Conservation (phyloP, 1,140 invertebrate genomes). For the Papilio helenus region DNA sequence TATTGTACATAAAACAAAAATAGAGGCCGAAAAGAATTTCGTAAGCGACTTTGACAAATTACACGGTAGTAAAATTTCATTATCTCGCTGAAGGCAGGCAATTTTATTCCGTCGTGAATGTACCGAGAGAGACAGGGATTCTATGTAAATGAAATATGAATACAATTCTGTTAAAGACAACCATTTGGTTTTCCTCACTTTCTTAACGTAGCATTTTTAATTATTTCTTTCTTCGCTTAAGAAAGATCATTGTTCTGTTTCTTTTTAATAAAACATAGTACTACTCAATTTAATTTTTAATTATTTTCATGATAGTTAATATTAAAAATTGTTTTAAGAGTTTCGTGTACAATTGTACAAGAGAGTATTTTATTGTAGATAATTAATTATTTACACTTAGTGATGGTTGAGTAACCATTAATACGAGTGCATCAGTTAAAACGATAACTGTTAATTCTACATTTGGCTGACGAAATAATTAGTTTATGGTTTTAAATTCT, state of each 20-base stretch:
- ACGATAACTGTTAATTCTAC: too few relatives aligned
- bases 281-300: not conserved
- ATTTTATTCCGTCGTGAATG: slow-evolving; percentile 21
- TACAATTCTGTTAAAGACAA: slow-evolving; percentile 26
- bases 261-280: not conserved
- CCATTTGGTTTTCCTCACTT: slow-evolving; percentile 19
- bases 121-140: slow-evolving; percentile 11
- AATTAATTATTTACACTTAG: not conserved
- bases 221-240: slow-evolving; percentile 8
- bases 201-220: slow-evolving; percentile 7
- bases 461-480: not conserved
- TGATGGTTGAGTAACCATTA: not conserved
- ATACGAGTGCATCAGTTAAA: too few relatives aligned
- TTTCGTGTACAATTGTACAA: not conserved
- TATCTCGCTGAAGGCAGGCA: slow-evolving; percentile 27
- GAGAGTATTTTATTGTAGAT: not conserved
- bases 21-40: slow-evolving; percentile 20
- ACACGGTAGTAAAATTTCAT: slow-evolving; percentile 29
- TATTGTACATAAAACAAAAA: not conserved
- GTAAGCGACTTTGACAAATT: slow-evolving; percentile 22
- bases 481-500: not conserved
- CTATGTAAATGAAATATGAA: slow-evolving; percentile 28
- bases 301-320: not conserved
- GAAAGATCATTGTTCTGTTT: slow-evolving; percentile 4
- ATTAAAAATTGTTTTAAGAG: not conserved